A percentile compares a stretch with the other conserved stretches of the same genome.
Evolutionary conservation across 2,113 vertebrate genomes (phyloP).

Genomic region (Poecilia latipinna): DNA sequence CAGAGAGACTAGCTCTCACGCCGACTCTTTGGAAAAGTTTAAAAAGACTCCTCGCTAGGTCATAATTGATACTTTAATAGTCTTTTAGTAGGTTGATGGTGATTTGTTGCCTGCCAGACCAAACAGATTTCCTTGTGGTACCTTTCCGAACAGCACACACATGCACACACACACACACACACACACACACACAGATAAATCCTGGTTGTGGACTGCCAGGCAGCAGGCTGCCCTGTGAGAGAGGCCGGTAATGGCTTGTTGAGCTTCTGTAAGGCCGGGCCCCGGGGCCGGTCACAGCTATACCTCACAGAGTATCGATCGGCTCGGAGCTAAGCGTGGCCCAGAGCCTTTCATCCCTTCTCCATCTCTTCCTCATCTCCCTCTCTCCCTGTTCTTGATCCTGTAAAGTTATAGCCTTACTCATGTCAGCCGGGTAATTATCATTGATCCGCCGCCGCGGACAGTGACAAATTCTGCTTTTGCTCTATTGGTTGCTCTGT

Average conservation of each 20-base stretch:
- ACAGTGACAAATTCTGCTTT: conserved; percentile 88
- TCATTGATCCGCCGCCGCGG: conserved; percentile 91
- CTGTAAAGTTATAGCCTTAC: conserved; percentile 97
- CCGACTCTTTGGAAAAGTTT: neutral
- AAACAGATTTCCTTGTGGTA: conserved; percentile 29
- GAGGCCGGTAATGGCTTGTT: conserved; percentile 64
- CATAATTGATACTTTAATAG: conserved; percentile 5
- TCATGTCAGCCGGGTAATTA: conserved; percentile 94
- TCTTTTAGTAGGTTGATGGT: conserved; percentile 22
- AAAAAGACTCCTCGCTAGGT: neutral
- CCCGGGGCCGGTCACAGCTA: conserved; percentile 52
- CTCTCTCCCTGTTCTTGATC: conserved; percentile 88
- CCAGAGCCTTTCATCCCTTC: conserved; percentile 71
- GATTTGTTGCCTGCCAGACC: conserved; percentile 30
- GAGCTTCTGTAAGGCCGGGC: conserved; percentile 56
- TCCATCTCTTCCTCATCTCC: conserved; percentile 81
- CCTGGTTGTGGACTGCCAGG: conserved; percentile 3
- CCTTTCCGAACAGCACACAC: conserved; percentile 12
- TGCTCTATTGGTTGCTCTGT: conserved; percentile 84
- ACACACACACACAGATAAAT: conserved; percentile 17
- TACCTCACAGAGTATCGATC: conserved; percentile 67
- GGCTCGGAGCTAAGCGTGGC: conserved; percentile 65
- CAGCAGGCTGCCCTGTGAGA: conserved; percentile 29
- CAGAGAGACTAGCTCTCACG: neutral
- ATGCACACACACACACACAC: conserved; percentile 26